A percentile compares a stretch with the other conserved stretches of the same genome.
Evolutionary conservation across 2,888 invertebrate genomes (phyloP).

Genomic region (Sepioteuthis lessoniana): DNA sequence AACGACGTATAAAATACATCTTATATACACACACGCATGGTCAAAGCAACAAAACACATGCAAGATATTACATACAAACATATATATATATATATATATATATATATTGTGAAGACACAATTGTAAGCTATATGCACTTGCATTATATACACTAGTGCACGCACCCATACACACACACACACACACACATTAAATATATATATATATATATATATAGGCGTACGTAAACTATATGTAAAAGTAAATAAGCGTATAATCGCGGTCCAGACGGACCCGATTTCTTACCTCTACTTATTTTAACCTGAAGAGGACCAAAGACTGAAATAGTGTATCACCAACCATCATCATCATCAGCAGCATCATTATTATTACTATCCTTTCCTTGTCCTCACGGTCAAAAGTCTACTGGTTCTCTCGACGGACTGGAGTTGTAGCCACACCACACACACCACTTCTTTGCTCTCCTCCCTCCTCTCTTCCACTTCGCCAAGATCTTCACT

Average conservation of each 20-base stretch:
- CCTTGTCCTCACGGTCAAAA: slow-evolving; percentile 33
- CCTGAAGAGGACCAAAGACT: not conserved
- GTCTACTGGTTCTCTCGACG: not conserved
- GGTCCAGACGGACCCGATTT: not conserved
- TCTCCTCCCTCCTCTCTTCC: not conserved
- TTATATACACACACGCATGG: too few species aligned
- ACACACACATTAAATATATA: too few species aligned
- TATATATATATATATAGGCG: not conserved
- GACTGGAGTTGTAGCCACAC: too few species aligned
- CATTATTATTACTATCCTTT: not conserved
- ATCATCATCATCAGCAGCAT: not conserved
- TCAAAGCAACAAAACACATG: too few species aligned
- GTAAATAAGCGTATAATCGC: not conserved
- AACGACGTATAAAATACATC: too few species aligned
- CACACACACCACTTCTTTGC: not conserved
- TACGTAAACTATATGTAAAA: not conserved
- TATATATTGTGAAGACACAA: too few species aligned
- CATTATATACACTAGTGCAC: too few species aligned
- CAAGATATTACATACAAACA: too few species aligned
- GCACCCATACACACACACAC: too few species aligned
- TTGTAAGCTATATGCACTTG: too few species aligned
- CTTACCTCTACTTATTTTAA: not conserved
- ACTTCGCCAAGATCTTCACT: slow-evolving; percentile 4
- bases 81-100: too few species aligned
- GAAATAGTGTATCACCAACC: not conserved